Conservation (phyloP, 2,888 invertebrate genomes). For the Aspidiotus destructor region DNA sequence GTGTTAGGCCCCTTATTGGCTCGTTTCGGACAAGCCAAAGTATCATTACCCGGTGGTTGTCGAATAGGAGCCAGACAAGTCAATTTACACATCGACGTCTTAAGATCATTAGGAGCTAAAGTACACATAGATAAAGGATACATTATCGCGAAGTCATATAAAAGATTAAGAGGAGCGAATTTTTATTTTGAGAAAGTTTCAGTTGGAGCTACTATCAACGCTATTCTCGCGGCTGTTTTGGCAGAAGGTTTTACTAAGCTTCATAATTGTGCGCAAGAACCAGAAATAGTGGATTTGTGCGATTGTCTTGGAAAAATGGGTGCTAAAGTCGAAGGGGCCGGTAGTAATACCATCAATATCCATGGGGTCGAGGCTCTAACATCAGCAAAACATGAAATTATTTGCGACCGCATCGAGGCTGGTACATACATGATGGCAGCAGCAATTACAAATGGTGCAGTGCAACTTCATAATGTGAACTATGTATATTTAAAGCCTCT, state of each 20-base stretch:
- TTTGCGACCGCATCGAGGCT: constrained; percentile 16
- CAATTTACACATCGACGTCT: constrained; percentile 10
- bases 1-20: constrained; percentile 14
- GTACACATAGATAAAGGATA: background rate
- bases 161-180: constrained; percentile 2
- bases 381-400: background rate
- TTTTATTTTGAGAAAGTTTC: constrained; percentile 3
- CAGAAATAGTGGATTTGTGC: constrained; percentile 12
- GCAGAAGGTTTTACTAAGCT: constrained; percentile 5
- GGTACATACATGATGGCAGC: constrained; percentile 13
- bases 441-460: constrained; percentile 8
- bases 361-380: constrained; percentile 6
- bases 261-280: constrained; percentile 17
- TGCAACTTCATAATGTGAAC: background rate
- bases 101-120: constrained; percentile 5
- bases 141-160: background rate
- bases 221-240: constrained; percentile 13
- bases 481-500: background rate
- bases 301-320: constrained; percentile 13
- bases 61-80: constrained; percentile 10
- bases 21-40: constrained; percentile 18
- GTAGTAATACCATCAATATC: background rate
- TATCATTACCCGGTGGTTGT: constrained; percentile 18
- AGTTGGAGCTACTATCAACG: constrained; percentile 9
- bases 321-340: constrained; percentile 12